Evolutionary conservation across 2,888 invertebrate genomes (phyloP), one percentile per base, ranked within the genome.

Genomic region (Entomobrya proxima): DNA sequence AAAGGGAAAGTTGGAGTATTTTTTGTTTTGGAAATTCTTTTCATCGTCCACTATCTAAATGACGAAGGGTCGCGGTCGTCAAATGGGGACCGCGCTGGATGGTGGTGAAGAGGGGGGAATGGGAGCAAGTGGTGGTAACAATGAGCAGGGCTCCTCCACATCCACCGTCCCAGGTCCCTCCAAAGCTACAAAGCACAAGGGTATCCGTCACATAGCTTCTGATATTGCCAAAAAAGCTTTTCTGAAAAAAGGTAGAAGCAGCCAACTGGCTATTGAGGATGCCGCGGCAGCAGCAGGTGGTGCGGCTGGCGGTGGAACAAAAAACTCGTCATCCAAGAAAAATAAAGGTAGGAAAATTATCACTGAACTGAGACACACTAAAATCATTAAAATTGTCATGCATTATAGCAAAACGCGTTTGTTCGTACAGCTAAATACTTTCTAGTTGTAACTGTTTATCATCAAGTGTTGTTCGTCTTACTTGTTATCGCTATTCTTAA

Each of bases 191-290:
- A 72, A 61, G 30, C 72, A 44, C 69, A 35, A 75, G 18, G 81
- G 80, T 24, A 44, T 86, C 15, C 80, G 86, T 27, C 86, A 86
- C 37, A 72, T 82, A 30, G 82, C 86, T 40, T 76, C 78, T 9
- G 85, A 87, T 52, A 44, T 87, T 24, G 86, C 84, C 5, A 85
- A 82, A 52, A 76, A 74, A 74, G 80, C 77, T 18, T 75, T 87
- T 37, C 74, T 81, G 35, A 85, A 87, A 50, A 87, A 86, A 32
- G 85, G 83, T 37, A 24, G 69, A 11, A 32, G 35, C 18, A 64
- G 44, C 7, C 47, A 44, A 50, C 67, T 55, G 21, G 30, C 72
- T 30, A n/a, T n/a, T n/a, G n/a, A n/a, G n/a, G n/a, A n/a, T n/a
- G n/a, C n/a, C n/a, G 50, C 11, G 47, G 50, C 15, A 30, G 50